These are phyloP conservation scores for Microctenopoma steveboyesi DNA, from an alignment of 2,797 vertebrate genomes.

Conservation along the genomic window DNA sequence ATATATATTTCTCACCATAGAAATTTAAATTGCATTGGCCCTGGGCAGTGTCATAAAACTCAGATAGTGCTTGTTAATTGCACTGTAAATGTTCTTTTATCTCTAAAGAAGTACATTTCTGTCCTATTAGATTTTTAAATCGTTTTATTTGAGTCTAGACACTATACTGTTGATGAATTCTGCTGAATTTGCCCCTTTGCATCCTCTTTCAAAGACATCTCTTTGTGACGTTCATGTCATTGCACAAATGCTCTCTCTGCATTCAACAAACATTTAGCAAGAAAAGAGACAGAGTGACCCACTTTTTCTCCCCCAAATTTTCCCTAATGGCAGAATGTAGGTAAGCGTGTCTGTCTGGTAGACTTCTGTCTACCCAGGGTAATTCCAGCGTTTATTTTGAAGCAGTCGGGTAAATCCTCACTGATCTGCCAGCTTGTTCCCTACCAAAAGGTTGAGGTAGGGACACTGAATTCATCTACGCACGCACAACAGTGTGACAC, in stretches of 20 bases:
- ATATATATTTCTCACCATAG: too few relatives aligned
- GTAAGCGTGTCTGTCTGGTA: conserved; percentile 64
- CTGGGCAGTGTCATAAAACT: too few relatives aligned
- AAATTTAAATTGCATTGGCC: too few relatives aligned
- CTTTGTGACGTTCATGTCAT: not conserved
- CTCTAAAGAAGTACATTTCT: not conserved
- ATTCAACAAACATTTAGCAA: conserved; percentile 25
- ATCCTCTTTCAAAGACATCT: conserved; percentile 11
- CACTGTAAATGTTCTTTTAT: not conserved
- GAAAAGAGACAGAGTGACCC: conserved; percentile 52
- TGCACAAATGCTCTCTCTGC: conserved; percentile 11
- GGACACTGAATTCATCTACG: conserved; percentile 9
- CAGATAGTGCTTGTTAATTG: not conserved
- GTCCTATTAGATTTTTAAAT: not conserved
- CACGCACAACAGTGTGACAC: conserved; percentile 10
- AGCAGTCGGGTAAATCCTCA: conserved; percentile 58
- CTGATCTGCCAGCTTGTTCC: conserved; percentile 55
- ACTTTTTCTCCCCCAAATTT: conserved; percentile 9
- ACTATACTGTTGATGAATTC: conserved; percentile 20
- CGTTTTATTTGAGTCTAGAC: not conserved
- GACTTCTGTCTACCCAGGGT: conserved; percentile 43
- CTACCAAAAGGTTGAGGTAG: conserved; percentile 17
- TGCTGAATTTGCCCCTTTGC: conserved; percentile 4
- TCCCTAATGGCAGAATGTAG: conserved; percentile 63
- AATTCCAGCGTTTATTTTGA: conserved; percentile 62